Conservation (phyloP, 2,113 vertebrate genomes). For the mouse (Mus musculus) region GRCm39 chr15:79103501-79104000, state of each 20-base stretch:
- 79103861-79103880: not conserved
- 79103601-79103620: too few relatives aligned
- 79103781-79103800: not conserved
- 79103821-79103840: not conserved
- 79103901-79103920: slow-evolving; percentile 59
- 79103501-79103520: not conserved
- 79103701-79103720: not conserved
- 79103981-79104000: slow-evolving; percentile 87
- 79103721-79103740: too few relatives aligned
- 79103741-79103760: not conserved
- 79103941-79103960: slow-evolving; percentile 82
- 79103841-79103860: slow-evolving; percentile 42
- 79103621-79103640: too few relatives aligned
- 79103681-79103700: not conserved
- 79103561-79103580: too few relatives aligned
- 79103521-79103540: not conserved
- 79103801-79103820: not conserved
- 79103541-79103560: not conserved
- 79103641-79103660: rapidly evolving
- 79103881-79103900: not conserved
- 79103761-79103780: not conserved
- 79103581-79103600: too few relatives aligned
- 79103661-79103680: not conserved
- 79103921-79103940: slow-evolving; percentile 62
- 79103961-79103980: slow-evolving; percentile 76